Evolutionary conservation across 2,888 invertebrate species (phyloP).

Genomic region (Tiphia femorata): DNA sequence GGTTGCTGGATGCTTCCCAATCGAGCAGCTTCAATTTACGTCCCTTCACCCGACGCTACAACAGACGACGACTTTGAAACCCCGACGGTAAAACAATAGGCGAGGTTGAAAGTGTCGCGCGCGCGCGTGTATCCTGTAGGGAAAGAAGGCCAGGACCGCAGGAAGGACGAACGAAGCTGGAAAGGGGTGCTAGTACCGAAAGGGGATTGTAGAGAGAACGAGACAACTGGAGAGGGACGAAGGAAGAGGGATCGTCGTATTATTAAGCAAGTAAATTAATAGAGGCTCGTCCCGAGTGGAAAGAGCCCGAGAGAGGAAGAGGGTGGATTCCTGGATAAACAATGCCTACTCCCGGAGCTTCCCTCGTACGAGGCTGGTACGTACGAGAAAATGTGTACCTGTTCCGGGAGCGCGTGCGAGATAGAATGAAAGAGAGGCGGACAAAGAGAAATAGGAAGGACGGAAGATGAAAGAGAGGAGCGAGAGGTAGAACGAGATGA

Average conservation of each 20-base stretch:
- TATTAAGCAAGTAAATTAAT: slow-evolving; percentile 68
- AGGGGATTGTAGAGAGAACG: slow-evolving; percentile 18
- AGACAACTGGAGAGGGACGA: slow-evolving; percentile 15
- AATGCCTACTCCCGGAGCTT: slow-evolving; percentile 51
- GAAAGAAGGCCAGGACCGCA: background rate
- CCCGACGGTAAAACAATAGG: slow-evolving; percentile 34
- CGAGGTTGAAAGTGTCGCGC: slow-evolving; percentile 39
- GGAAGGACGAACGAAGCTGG: slow-evolving; percentile 12
- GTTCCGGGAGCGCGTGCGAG: slow-evolving; percentile 1
- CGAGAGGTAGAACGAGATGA: too few relatives aligned
- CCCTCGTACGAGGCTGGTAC: slow-evolving; percentile 19
- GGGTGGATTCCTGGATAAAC: slow-evolving; percentile 64
- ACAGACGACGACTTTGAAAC: slow-evolving; percentile 25
- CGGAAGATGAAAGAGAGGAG: background rate
- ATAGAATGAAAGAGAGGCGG: slow-evolving; percentile 9
- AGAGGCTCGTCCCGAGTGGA: slow-evolving; percentile 54
- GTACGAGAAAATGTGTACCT: background rate
- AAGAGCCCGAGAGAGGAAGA: slow-evolving; percentile 36
- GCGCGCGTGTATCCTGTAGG: slow-evolving; percentile 8
- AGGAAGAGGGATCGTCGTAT: slow-evolving; percentile 49
- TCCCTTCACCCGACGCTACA: slow-evolving; percentile 4
- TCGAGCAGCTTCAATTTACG: slow-evolving; percentile 28
- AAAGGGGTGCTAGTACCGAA: slow-evolving; percentile 7
- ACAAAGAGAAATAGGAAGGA: background rate
- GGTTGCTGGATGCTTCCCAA: slow-evolving; percentile 22